A percentile compares a stretch with the other conserved stretches of the same genome.
Evolutionary conservation across 2,888 invertebrate genomes (phyloP).

Genomic region (Hypselothyrea guttata): DNA sequence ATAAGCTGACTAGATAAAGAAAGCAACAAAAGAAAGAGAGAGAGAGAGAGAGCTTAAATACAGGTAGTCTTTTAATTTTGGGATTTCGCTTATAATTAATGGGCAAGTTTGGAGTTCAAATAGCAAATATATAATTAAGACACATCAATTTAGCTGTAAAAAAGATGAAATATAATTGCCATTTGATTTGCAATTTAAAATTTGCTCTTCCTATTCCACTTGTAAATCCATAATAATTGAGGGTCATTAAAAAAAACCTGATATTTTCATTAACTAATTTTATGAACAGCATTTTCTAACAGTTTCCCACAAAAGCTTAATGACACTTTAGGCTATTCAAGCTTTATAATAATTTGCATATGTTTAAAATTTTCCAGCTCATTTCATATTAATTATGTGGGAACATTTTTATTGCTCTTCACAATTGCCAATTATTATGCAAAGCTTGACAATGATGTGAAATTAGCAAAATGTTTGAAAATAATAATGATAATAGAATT

Average conservation of each 20-base stretch:
- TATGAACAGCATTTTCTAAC: neutral
- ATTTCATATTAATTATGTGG: conserved; percentile 41
- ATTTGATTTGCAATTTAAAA: neutral
- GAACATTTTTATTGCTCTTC: conserved; percentile 37
- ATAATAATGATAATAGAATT: neutral
- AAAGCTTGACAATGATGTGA: conserved; percentile 26
- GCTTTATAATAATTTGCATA: conserved; percentile 19
- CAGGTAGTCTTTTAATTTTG: neutral
- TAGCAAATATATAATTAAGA: neutral
- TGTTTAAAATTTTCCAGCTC: conserved; percentile 35
- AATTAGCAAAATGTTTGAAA: conserved; percentile 18
- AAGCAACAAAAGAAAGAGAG: neutral
- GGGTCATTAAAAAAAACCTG: neutral
- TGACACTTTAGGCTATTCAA: neutral
- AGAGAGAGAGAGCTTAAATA: neutral
- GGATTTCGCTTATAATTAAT: no score
- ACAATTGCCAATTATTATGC: conserved; percentile 33
- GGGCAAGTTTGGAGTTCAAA: neutral
- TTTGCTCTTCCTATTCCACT: neutral
- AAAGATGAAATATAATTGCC: no score
- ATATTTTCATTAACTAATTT: neutral
- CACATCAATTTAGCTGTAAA: no score
- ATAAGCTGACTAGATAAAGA: conserved; percentile 16
- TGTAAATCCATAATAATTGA: neutral
- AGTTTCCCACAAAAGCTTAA: conserved; percentile 1